Evolutionary conservation across 2,797 vertebrate genomes (phyloP), one percentile per base, ranked within the genome.

Genomic region (Leptatherina wallacei): DNA sequence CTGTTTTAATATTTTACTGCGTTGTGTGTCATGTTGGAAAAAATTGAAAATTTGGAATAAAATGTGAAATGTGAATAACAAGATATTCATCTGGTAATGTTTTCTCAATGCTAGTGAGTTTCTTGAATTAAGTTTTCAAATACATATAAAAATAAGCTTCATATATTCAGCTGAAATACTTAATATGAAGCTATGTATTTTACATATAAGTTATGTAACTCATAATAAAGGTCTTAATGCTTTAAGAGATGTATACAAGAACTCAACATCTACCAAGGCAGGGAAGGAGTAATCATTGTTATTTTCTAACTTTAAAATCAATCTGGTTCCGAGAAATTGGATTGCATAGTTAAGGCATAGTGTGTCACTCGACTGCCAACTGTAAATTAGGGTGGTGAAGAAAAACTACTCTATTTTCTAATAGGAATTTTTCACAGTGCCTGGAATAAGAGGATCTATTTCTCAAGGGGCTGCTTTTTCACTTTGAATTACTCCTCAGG

Each of bases 381-480:
- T 91, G 81, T 92, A 91, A 93, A 93, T 92, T 91, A 91, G 80
- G 73, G 52, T 6, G 55, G 67, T 44, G 80, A 78, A 82, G 85
- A 88, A 91, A 92, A 89, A 89, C 77, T 69, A 80, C 73, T 90
- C 63, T 70, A 88, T 89, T 91, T 92, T 91, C 90, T 88, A 85
- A 87, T 79, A 77, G 69, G 64, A 86, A 86, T 91, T 90, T 86
- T 89, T 83, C 83, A 84, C 78, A 54, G 44, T 75, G 74, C 42
- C 84, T 79, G 72, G 78, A 85, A 88, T 74, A 83, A 77, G 73
- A 56, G 77, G 78, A 81, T 87, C 81, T 81, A 83, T 88, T 90
- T 88, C 89, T 90, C 81, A 65, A 65, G 87, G 83, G 91, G 73
- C 75, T 61, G 63, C 87, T 93, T 89, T 89, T 91, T 94, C 91